Percentiles rank a stretch among this genome's conserved stretches.
Conservation (phyloP, 1,140 invertebrate species). For the Caenorhabditis latens region DNA sequence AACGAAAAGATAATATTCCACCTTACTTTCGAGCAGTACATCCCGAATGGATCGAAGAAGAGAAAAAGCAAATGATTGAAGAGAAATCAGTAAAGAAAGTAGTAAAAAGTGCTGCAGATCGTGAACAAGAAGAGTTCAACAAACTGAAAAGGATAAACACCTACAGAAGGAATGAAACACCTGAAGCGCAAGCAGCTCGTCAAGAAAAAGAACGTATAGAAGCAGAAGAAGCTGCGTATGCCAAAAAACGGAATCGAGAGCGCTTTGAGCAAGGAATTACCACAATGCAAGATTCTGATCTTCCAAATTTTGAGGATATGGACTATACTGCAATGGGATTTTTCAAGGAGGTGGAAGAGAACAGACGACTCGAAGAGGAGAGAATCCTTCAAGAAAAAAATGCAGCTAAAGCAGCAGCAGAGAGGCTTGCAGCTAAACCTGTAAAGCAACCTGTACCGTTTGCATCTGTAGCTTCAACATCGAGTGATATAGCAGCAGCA, state of each 20-base stretch:
- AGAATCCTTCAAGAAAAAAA: neutral
- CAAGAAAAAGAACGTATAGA: conserved; percentile 10
- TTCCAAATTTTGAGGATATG: conserved; percentile 46
- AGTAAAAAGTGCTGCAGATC: neutral
- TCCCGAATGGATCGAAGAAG: conserved; percentile 10
- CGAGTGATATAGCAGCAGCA: too few species aligned
- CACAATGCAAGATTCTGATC: neutral
- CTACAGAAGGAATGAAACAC: conserved; percentile 10
- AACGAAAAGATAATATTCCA: neutral
- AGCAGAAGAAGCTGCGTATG: conserved; percentile 7
- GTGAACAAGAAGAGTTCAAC: conserved; percentile 29
- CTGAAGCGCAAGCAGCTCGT: neutral
- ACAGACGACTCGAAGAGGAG: neutral
- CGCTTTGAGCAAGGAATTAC: conserved; percentile 3
- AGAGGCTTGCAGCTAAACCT: neutral
- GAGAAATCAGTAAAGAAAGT: neutral
- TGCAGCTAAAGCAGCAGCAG: neutral
- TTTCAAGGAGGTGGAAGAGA: neutral
- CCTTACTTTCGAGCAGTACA: neutral
- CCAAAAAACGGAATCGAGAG: conserved; percentile 14
- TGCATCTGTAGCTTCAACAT: too few species aligned
- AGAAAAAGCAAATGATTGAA: neutral
- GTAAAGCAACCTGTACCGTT: neutral
- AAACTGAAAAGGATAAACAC: conserved; percentile 35
- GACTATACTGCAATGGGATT: conserved; percentile 4